Percentiles rank a stretch among this genome's conserved stretches.
These are phyloP conservation scores for Sinocyclocheilus maitianheensis DNA, from an alignment of 2,113 vertebrate species.

Conservation along the genomic window DNA sequence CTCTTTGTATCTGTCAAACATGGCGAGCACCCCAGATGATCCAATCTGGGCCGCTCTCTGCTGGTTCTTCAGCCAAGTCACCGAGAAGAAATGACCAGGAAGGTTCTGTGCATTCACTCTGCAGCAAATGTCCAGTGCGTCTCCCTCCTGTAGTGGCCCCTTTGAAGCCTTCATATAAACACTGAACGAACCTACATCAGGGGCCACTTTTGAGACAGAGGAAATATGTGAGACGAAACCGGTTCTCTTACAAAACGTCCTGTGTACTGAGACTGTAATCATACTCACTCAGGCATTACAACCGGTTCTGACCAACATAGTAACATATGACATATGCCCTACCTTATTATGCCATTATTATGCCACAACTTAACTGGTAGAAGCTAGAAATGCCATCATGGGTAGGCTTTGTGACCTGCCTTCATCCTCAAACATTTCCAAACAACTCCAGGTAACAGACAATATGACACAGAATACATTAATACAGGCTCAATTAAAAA, in stretches of 20 bases:
- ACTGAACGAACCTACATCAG: constrained; percentile 59
- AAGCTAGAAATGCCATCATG: background rate
- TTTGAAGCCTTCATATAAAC: constrained; percentile 63
- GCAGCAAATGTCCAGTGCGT: constrained; percentile 74
- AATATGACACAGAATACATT: background rate
- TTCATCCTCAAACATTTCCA: background rate
- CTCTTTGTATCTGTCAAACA: constrained; percentile 60
- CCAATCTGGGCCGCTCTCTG: constrained; percentile 71
- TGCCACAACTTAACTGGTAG: background rate
- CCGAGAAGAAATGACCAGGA: constrained; percentile 68
- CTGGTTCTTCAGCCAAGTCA: constrained; percentile 72
- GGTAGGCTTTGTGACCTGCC: background rate
- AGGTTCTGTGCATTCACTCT: constrained; percentile 58
- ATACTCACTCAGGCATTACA: background rate
- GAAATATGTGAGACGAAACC: background rate
- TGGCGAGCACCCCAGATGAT: constrained; percentile 70
- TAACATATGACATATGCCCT: background rate
- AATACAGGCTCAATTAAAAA: background rate
- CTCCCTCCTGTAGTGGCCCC: constrained; percentile 68
- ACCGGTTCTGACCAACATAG: background rate
- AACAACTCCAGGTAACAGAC: background rate
- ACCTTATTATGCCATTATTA: background rate
- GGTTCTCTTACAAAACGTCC: background rate
- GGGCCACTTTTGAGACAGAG: constrained; percentile 52
- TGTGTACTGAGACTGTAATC: background rate